These are phyloP conservation scores for Mus pahari DNA, from an alignment of 2,113 vertebrate species.

Conservation along the genomic window DNA sequence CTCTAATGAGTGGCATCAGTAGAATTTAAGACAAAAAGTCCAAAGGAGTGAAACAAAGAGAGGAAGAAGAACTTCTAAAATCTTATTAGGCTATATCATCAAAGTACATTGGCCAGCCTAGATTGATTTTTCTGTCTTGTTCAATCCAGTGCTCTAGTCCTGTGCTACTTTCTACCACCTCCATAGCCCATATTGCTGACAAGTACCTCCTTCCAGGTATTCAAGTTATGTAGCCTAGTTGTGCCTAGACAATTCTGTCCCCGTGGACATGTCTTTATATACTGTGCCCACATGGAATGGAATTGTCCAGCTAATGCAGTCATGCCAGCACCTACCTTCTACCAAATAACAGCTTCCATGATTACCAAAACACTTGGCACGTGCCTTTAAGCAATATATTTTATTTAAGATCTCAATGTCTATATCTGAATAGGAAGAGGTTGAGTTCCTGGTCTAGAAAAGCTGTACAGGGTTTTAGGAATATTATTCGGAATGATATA, in stretches of 20 bases:
- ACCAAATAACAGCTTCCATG: neutral
- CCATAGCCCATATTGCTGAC: neutral
- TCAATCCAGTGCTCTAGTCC: neutral
- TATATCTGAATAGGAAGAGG: neutral
- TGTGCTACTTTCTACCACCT: neutral
- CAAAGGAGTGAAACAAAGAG: constrained; percentile 51
- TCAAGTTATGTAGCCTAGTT: constrained; percentile 5
- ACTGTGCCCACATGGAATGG: constrained; percentile 17
- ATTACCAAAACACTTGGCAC: neutral
- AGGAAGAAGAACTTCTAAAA: constrained; percentile 29
- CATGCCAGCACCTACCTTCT: neutral
- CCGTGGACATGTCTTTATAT: neutral
- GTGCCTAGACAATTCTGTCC: constrained; percentile 26
- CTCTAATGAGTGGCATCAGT: constrained; percentile 21
- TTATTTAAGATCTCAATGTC: neutral
- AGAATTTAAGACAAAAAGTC: constrained; percentile 55
- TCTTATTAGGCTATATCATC: neutral
- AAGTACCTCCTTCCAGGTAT: neutral
- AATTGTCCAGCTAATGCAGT: constrained; percentile 34
- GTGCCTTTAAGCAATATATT: neutral
- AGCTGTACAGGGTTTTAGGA: constrained; percentile 18
- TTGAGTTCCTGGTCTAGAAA: neutral
- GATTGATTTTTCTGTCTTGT: neutral
- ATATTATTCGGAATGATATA: neutral
- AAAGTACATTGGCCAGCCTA: neutral